Conservation (phyloP, 2,888 invertebrate species). For the Eupithecia inturbata region DNA sequence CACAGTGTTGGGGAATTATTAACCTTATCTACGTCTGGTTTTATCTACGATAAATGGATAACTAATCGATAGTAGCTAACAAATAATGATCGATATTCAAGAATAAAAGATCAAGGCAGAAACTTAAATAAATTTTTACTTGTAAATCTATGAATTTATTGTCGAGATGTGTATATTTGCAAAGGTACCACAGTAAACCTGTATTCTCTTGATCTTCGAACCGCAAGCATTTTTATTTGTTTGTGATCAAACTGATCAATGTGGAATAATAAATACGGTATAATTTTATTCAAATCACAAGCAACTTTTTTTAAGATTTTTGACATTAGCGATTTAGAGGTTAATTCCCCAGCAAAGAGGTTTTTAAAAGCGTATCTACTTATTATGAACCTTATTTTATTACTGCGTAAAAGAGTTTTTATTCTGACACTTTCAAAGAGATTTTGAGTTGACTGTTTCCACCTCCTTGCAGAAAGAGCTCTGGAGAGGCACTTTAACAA, state of each 20-base stretch:
- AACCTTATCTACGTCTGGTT: constrained; percentile 24
- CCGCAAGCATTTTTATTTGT: constrained; percentile 55
- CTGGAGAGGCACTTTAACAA: not conserved
- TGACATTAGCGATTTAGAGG: constrained; percentile 12
- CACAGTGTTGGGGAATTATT: constrained; percentile 27
- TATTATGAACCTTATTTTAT: not conserved
- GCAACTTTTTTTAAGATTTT: no score
- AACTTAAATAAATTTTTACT: not conserved
- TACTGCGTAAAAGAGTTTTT: not conserved
- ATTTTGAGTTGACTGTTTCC: no score
- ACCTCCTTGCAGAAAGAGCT: not conserved
- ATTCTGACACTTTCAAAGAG: constrained; percentile 3
- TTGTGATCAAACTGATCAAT: constrained; percentile 11
- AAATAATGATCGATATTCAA: constrained; percentile 10
- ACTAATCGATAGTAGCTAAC: constrained; percentile 18
- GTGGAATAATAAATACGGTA: constrained; percentile 1
- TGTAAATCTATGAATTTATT: not conserved
- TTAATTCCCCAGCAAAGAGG: not conserved
- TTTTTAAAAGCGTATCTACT: not conserved
- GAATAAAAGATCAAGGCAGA: not conserved
- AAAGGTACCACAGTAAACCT: constrained; percentile 73
- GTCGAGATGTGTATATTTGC: constrained; percentile 5
- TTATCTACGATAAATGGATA: constrained; percentile 32
- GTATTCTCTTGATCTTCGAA: constrained; percentile 67
- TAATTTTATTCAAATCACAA: constrained; percentile 24